These are phyloP conservation scores for Drosophila anceps DNA, from an alignment of 2,888 invertebrate species.

Conservation along the genomic window DNA sequence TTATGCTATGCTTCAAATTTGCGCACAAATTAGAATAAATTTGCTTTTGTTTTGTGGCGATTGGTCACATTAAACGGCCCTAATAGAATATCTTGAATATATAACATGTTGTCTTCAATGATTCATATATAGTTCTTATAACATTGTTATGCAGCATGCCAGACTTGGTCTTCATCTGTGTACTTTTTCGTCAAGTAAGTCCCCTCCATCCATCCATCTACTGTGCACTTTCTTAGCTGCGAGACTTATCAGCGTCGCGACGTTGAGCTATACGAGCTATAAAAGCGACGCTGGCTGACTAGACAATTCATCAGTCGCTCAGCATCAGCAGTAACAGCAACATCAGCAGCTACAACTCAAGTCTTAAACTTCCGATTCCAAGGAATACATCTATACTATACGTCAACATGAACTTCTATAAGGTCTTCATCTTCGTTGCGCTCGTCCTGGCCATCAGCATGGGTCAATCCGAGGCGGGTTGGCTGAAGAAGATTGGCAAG, in stretches of 20 bases:
- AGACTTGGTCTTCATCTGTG: no score
- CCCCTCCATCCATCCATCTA: no score
- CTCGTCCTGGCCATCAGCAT: constrained; percentile 68
- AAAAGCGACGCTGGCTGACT: no score
- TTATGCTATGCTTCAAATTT: neutral
- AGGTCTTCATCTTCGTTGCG: constrained; percentile 69
- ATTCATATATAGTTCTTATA: no score
- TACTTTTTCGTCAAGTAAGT: no score
- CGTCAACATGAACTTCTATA: constrained; percentile 69
- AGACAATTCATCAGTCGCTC: no score
- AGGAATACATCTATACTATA: constrained; percentile 12
- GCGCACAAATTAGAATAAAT: neutral
- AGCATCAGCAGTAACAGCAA: no score
- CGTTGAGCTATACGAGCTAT: no score
- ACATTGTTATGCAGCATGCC: no score
- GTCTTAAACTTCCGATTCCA: constrained; percentile 1
- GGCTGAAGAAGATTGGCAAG: constrained; percentile 76
- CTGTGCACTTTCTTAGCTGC: no score
- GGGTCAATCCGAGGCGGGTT: constrained; percentile 75
- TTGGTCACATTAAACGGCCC: neutral
- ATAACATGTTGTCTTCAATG: no score
- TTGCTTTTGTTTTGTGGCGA: neutral
- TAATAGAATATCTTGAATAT: neutral
- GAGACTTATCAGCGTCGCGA: no score
- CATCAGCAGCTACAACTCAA: neutral